phyloP scores from a whole-genome alignment of 2,797 vertebrate genomes.

The Phoxinus dragarum region DNA sequence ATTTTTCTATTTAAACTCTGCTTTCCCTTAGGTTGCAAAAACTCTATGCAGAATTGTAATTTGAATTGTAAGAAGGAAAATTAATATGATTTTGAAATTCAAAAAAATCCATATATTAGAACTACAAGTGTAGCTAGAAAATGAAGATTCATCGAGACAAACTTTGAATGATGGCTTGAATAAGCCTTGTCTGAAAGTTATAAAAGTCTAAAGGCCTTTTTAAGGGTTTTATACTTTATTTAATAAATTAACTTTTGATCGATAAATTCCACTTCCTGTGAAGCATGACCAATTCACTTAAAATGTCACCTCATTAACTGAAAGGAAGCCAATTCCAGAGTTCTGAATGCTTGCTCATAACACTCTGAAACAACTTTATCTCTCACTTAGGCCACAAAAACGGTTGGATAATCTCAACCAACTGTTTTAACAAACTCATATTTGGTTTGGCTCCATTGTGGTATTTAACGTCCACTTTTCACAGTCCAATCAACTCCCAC shows the following conservation, averaged over 20 bases:
- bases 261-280: neutral
- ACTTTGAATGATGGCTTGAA: neutral
- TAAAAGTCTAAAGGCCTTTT: neutral
- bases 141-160: neutral
- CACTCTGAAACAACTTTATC: neutral
- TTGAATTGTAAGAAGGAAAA: neutral
- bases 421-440: neutral
- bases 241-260: neutral
- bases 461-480: neutral
- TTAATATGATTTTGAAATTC: neutral
- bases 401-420: neutral
- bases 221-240: neutral
- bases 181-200: neutral
- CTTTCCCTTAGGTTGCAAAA: neutral
- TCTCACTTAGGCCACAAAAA: neutral
- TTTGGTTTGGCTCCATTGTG: neutral
- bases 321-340: neutral
- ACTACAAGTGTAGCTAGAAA: neutral
- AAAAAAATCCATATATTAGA: neutral
- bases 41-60: neutral
- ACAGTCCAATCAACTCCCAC: neutral
- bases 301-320: neutral
- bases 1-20: neutral
- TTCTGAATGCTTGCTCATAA: neutral
- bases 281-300: neutral